Evolutionary conservation across 1,140 invertebrate genomes (phyloP), one percentile per base, ranked within the genome.

Genomic region (Lutraria rhynchaena): DNA sequence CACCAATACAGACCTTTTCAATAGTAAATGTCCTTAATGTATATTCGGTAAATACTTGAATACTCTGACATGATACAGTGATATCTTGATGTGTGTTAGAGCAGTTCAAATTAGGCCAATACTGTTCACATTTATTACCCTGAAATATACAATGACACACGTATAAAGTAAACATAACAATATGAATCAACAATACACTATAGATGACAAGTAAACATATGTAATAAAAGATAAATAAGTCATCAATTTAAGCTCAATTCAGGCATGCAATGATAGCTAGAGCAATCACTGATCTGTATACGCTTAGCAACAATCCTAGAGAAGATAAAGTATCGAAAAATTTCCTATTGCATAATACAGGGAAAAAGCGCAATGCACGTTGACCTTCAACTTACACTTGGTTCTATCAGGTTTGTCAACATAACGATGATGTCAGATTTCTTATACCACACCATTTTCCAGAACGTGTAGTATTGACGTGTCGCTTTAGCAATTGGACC

Each of bases 331-430:
- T n/a, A n/a, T n/a, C n/a, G n/a, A n/a, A n/a, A n/a, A n/a, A n/a
- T n/a, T n/a, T n/a, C n/a, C n/a, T n/a, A n/a, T n/a, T n/a, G n/a
- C n/a, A n/a, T n/a, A n/a, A n/a, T n/a, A n/a, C n/a, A n/a, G n/a
- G n/a, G n/a, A n/a, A n/a, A n/a, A n/a, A n/a, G n/a, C n/a, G n/a
- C n/a, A n/a, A n/a, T n/a, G n/a, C n/a, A n/a, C n/a, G n/a, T n/a
- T n/a, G n/a, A n/a, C n/a, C n/a, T n/a, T n/a, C n/a, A 29, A 19
- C 29, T 35, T 60, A 60, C 57, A 7, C 29, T 35, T 13, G 9
- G 3, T 27, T 60, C 57, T 1, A 15, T 29, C 15, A 60, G 57
- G n/a, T 60, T 60, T 60, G 57, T 60, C 24, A 60, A n/a, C 57
- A 60, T 60, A 2, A 60, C 57, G 37, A 60, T 60, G n/a, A 60